Percentiles rank a stretch among this genome's conserved stretches.
phyloP scores from a whole-genome alignment of 2,888 invertebrate species.

The Dynastes hyllus region DNA sequence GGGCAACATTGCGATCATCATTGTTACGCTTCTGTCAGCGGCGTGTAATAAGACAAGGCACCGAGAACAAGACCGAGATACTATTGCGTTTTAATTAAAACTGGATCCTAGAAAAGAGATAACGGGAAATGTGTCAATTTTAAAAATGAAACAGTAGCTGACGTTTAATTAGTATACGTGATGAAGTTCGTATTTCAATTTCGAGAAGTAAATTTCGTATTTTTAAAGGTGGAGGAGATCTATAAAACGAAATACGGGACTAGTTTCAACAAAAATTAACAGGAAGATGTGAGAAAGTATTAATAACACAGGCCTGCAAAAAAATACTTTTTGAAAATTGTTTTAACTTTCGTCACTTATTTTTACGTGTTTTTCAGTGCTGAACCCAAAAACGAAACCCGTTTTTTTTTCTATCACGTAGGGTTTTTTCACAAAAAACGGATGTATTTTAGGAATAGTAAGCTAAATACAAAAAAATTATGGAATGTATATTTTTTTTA shows the following conservation, averaged over 20 bases:
- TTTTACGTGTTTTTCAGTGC: too few relatives aligned
- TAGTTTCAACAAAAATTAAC: neutral
- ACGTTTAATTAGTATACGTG: conserved; percentile 9
- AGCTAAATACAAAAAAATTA: too few relatives aligned
- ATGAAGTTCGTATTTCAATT: neutral
- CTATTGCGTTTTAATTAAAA: conserved; percentile 36
- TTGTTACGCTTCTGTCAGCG: conserved; percentile 1
- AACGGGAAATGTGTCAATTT: conserved; percentile 21
- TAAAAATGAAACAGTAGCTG: conserved; percentile 27
- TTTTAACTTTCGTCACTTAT: too few relatives aligned
- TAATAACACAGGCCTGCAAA: too few relatives aligned
- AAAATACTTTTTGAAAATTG: too few relatives aligned
- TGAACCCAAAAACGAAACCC: too few relatives aligned
- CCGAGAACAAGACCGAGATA: conserved; percentile 20
- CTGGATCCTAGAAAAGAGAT: conserved; percentile 16
- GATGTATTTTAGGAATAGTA: too few relatives aligned
- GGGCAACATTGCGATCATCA: neutral
- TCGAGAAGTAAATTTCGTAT: neutral
- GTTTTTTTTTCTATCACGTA: too few relatives aligned
- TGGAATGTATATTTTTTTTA: too few relatives aligned
- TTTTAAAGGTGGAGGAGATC: neutral
- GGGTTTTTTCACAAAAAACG: too few relatives aligned
- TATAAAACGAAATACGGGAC: neutral
- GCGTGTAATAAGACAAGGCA: neutral
- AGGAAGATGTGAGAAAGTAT: neutral